These are phyloP conservation scores for Zaprionus vittiger DNA, from an alignment of 1,140 invertebrate genomes.

Conservation along the genomic window DNA sequence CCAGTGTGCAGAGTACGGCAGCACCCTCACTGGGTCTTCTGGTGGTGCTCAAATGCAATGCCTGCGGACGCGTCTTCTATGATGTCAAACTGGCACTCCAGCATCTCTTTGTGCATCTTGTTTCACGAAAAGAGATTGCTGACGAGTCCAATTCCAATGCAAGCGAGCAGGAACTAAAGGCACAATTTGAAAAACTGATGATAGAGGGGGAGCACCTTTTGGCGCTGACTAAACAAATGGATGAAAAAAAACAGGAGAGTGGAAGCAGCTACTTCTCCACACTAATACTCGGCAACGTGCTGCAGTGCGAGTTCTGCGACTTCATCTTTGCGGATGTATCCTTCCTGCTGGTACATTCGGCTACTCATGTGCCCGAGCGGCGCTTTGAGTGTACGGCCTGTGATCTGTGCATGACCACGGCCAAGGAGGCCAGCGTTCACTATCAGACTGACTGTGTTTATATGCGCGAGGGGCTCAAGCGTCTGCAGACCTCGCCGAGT, in stretches of 20 bases:
- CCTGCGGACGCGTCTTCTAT: slow-evolving; percentile 73
- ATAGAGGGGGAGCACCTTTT: slow-evolving; percentile 30
- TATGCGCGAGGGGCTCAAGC: slow-evolving; percentile 73
- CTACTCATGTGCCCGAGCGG: slow-evolving; percentile 84
- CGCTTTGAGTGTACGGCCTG: slow-evolving; percentile 87
- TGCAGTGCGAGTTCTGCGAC: slow-evolving; percentile 87
- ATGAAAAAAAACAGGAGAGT: not conserved
- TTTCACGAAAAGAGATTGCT: not conserved
- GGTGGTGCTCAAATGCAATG: slow-evolving; percentile 62
- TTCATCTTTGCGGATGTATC: slow-evolving; percentile 85
- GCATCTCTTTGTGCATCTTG: slow-evolving; percentile 55
- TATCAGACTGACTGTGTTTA: slow-evolving; percentile 86
- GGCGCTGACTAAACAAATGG: not conserved
- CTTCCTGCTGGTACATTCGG: slow-evolving; percentile 84
- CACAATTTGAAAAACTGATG: slow-evolving; percentile 21
- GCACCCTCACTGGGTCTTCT: slow-evolving; percentile 38
- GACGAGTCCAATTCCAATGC: not conserved
- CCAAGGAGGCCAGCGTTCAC: slow-evolving; percentile 85
- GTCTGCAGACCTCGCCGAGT: slow-evolving; percentile 54
- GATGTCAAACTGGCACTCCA: slow-evolving; percentile 49
- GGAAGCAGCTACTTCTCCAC: slow-evolving; percentile 19
- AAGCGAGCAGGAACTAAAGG: not conserved
- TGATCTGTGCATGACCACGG: slow-evolving; percentile 84
- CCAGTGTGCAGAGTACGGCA: slow-evolving; percentile 20
- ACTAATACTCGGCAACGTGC: slow-evolving; percentile 76